phyloP scores from a whole-genome alignment of 2,888 invertebrate species.

The Bellardia pandia region DNA sequence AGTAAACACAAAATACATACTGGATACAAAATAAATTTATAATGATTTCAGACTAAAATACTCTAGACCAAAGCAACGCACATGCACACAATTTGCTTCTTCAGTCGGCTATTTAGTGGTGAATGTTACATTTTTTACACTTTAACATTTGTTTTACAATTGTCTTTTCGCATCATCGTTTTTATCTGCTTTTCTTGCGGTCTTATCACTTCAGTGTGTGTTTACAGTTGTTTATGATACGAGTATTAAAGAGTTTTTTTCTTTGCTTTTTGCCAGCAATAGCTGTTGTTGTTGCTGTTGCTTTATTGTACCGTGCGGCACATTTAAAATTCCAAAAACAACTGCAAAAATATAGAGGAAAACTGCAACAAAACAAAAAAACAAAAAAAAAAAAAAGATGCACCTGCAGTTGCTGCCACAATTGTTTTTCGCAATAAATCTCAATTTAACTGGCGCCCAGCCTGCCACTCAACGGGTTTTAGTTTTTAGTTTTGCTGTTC shows the following conservation, averaged over 20 bases:
- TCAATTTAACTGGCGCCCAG: slow-evolving; percentile 83
- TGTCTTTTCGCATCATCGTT: slow-evolving; percentile 61
- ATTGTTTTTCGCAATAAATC: slow-evolving; percentile 81
- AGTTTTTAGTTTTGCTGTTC: slow-evolving; percentile 65
- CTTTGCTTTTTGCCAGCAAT: slow-evolving; percentile 6
- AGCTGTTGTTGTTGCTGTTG: slow-evolving; percentile 57
- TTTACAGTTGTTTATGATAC: slow-evolving; percentile 72
- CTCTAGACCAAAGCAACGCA: not conserved
- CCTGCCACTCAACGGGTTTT: slow-evolving; percentile 78
- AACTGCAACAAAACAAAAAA: slow-evolving; percentile 28
- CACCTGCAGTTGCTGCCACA: slow-evolving; percentile 75
- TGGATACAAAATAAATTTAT: not conserved
- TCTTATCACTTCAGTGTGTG: slow-evolving; percentile 65
- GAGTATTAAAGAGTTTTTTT: slow-evolving; percentile 31
- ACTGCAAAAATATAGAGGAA: slow-evolving; percentile 26
- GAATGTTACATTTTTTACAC: slow-evolving; percentile 66
- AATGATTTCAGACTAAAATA: too few relatives aligned
- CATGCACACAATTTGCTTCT: not conserved
- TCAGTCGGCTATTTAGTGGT: slow-evolving; percentile 22
- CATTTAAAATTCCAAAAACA: slow-evolving; percentile 69
- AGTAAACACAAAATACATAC: not conserved
- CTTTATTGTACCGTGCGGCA: slow-evolving; percentile 70
- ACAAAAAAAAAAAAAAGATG: slow-evolving; percentile 64
- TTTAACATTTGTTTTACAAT: slow-evolving; percentile 64
- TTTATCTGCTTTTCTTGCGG: slow-evolving; percentile 53